Percentiles rank a stretch among this genome's conserved stretches.
Evolutionary conservation across 2,113 vertebrate genomes (phyloP).

Genomic region (Lepisosteus oculatus): DNA sequence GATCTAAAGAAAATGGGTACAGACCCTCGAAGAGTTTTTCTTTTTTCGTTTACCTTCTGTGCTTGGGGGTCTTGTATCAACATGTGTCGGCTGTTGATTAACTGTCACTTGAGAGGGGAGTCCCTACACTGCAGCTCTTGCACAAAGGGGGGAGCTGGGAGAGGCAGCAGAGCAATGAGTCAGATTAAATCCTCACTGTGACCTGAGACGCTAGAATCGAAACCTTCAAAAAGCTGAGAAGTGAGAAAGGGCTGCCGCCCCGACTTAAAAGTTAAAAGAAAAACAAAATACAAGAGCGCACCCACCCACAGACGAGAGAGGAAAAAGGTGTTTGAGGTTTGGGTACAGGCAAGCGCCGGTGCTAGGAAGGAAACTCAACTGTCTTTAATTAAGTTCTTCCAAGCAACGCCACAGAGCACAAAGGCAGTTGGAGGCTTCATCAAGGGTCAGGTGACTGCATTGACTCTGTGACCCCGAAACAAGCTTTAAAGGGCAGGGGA

Average conservation of each 20-base stretch:
- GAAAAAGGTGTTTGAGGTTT: constrained; percentile 63
- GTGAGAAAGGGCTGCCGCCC: constrained; percentile 73
- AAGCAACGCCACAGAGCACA: constrained; percentile 63
- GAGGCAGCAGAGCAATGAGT: constrained; percentile 34
- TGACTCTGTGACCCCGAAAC: constrained; percentile 89
- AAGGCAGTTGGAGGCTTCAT: constrained; percentile 69
- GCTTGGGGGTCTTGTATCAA: background rate
- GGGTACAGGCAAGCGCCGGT: constrained; percentile 78
- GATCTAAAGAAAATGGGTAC: too few relatives aligned
- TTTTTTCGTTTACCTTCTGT: background rate
- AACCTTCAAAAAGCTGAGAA: constrained; percentile 71
- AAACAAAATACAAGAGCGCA: constrained; percentile 48
- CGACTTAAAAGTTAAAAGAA: constrained; percentile 52
- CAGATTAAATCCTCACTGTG: constrained; percentile 37
- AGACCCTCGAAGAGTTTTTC: too few relatives aligned
- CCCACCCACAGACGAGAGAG: constrained; percentile 41
- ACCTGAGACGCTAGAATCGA: constrained; percentile 34
- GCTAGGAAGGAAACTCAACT: constrained; percentile 83
- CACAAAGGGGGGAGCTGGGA: background rate
- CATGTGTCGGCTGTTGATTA: constrained; percentile 16
- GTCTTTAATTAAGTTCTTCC: constrained; percentile 89
- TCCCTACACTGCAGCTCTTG: constrained; percentile 2
- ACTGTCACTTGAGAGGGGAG: background rate
- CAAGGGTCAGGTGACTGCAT: constrained; percentile 82
- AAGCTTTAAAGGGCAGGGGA: constrained; percentile 71